Evolutionary conservation across 2,888 invertebrate species (phyloP).

Genomic region (Gryllus longicercus): DNA sequence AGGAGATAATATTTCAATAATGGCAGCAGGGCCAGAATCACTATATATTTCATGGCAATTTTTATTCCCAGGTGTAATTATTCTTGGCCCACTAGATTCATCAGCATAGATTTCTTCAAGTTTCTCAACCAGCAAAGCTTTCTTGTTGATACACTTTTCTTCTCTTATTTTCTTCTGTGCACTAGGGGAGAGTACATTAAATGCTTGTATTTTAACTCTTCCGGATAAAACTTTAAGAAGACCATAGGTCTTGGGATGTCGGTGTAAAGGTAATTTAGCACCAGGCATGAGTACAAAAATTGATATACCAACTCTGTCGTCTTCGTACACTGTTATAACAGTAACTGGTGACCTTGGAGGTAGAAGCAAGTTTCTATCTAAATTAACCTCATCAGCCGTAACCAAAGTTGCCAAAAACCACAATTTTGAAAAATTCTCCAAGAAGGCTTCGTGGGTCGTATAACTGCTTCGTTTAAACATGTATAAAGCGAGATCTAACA

Average conservation of each 20-base stretch:
- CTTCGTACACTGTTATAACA: background rate
- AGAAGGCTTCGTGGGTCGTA: background rate
- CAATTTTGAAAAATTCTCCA: background rate
- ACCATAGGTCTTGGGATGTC: background rate
- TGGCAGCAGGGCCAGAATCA: background rate
- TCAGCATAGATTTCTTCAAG: background rate
- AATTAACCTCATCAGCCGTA: background rate
- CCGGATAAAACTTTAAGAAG: background rate
- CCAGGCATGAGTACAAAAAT: background rate
- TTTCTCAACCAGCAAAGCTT: background rate
- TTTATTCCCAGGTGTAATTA: background rate
- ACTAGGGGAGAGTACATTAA: background rate
- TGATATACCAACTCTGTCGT: slow-evolving; percentile 10
- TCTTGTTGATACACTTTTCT: slow-evolving; percentile 8
- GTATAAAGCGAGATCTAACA: slow-evolving; percentile 6
- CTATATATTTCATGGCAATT: slow-evolving; percentile 2
- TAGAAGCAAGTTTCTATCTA: background rate
- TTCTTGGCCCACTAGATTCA: background rate
- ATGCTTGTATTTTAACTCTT: background rate
- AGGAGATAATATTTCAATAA: background rate
- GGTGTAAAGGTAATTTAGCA: background rate
- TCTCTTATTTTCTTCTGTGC: background rate
- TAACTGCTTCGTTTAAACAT: slow-evolving; percentile 17
- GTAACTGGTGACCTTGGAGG: background rate
- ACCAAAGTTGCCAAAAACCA: slow-evolving; percentile 1